Evolutionary conservation across 1,140 invertebrate genomes (phyloP).

Genomic region (Ephestia elutella): DNA sequence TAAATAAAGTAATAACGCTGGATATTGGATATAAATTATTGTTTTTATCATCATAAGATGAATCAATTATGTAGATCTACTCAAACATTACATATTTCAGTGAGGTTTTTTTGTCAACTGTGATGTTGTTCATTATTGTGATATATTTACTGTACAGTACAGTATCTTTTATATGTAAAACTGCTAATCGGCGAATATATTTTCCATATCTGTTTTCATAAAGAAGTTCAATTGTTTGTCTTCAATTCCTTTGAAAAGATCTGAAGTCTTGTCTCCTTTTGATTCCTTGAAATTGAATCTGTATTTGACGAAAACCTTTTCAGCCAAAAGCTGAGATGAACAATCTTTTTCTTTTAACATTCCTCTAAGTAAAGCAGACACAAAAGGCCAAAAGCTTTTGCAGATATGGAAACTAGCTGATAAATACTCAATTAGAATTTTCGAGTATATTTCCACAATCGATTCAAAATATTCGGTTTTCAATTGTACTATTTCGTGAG

Average conservation of each 20-base stretch:
- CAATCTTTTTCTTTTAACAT: constrained; percentile 25
- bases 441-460: constrained; percentile 35
- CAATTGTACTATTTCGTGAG: constrained; percentile 36
- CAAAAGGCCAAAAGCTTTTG: constrained; percentile 17
- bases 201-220: constrained; percentile 14
- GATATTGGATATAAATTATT: too few relatives aligned
- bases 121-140: too few relatives aligned
- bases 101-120: too few relatives aligned
- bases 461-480: constrained; percentile 35
- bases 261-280: constrained; percentile 14
- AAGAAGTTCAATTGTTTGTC: constrained; percentile 27
- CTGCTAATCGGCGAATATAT: too few relatives aligned
- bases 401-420: constrained; percentile 18
- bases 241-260: constrained; percentile 18
- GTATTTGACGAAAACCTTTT: neutral
- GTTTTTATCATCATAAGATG: too few relatives aligned
- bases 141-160: too few relatives aligned
- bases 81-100: too few relatives aligned
- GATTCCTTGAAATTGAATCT: constrained; percentile 18
- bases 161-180: too few relatives aligned
- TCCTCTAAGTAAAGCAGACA: constrained; percentile 28
- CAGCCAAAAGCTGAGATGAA: neutral
- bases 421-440: constrained; percentile 25
- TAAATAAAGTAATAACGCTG: too few relatives aligned
- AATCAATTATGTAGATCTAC: too few relatives aligned